Evolutionary conservation across 2,888 invertebrate species (phyloP), one percentile per base, ranked within the genome.

Genomic region (Aporophyla lueneburgensis): DNA sequence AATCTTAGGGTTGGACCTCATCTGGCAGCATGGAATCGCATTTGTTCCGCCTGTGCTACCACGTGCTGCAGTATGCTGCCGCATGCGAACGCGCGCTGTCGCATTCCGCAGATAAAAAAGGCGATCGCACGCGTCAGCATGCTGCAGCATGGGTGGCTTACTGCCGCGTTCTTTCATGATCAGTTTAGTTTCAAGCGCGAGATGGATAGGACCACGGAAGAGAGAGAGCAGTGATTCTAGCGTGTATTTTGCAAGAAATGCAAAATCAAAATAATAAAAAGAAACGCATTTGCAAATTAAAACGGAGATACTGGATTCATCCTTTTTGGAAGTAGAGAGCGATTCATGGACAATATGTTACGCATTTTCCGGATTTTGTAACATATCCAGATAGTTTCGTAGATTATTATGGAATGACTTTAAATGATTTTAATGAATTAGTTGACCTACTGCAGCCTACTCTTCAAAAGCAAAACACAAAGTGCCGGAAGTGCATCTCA

Each of bases 291-390:
- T 79, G 53, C 53, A 71, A 71, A 63, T 63, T 71, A 69, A 49
- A 69, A 69, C 58, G 58, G 69, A 74, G 56, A 67, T 67, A 70
- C 74, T 74, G 74, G 68, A 70, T 74, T 74, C 74, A 74, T 74
- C 74, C 74, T 74, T 74, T 74, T 74, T 74, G 70, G 74, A 75
- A 75, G 70, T 74, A 78, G 74, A 78, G 74, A 78, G 78, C 78
- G 71, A 71, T 78, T 74, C 78, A 78, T 78, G 78, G 78, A 78
- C 78, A 74, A 74, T 78, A 74, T 74, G 78, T 78, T 78, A 78
- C 78, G 78, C 78, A 78, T 74, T 74, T 78, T 74, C 74, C 74
- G 66, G 70, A 74, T 74, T 78, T 78, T 70, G 74, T 78, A 71
- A 78, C 70, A 78, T 78, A 78, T 78, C 78, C 71, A 78, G 70